Conservation (phyloP, 2,113 vertebrate genomes). For the Tretioscincus oriximinensis region DNA sequence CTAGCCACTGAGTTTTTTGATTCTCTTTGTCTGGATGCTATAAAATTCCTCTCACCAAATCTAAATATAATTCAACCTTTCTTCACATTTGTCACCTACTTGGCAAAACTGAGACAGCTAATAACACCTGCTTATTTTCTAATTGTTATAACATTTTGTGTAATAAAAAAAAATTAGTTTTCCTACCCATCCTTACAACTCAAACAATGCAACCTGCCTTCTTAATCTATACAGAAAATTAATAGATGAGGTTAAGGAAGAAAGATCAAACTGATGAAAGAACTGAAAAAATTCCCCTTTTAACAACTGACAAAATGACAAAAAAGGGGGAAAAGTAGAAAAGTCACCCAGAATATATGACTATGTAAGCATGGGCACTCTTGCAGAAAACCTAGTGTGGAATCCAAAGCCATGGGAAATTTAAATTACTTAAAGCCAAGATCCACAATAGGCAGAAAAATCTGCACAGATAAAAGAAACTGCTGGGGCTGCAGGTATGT, state of each 20-base stretch:
- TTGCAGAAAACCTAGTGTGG: slow-evolving; percentile 97
- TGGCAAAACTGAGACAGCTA: background rate
- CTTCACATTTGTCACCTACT: background rate
- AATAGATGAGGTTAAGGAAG: slow-evolving; percentile 64
- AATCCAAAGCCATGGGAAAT: slow-evolving; percentile 82
- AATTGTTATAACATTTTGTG: slow-evolving; percentile 31
- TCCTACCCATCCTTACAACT: slow-evolving; percentile 43
- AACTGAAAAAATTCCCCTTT: slow-evolving; percentile 33
- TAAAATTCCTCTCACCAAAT: background rate
- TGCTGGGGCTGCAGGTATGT: slow-evolving; percentile 81
- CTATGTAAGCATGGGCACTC: slow-evolving; percentile 87
- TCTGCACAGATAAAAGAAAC: slow-evolving; percentile 68
- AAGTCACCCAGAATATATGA: slow-evolving; percentile 78
- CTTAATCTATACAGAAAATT: slow-evolving; percentile 40
- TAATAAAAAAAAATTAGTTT: slow-evolving; percentile 56
- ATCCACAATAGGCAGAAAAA: slow-evolving; percentile 69
- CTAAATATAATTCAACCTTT: background rate
- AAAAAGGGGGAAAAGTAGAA: slow-evolving; percentile 60
- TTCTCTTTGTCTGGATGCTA: slow-evolving; percentile 1
- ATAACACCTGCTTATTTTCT: background rate
- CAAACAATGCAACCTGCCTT: slow-evolving; percentile 41
- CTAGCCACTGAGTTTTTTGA: background rate
- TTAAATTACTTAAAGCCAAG: slow-evolving; percentile 82
- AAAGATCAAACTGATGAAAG: slow-evolving; percentile 69
- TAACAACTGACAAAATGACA: slow-evolving; percentile 70